Base-by-base conservation (phyloP, 2,888 invertebrate species). In the Spodoptera exigua region DNA sequence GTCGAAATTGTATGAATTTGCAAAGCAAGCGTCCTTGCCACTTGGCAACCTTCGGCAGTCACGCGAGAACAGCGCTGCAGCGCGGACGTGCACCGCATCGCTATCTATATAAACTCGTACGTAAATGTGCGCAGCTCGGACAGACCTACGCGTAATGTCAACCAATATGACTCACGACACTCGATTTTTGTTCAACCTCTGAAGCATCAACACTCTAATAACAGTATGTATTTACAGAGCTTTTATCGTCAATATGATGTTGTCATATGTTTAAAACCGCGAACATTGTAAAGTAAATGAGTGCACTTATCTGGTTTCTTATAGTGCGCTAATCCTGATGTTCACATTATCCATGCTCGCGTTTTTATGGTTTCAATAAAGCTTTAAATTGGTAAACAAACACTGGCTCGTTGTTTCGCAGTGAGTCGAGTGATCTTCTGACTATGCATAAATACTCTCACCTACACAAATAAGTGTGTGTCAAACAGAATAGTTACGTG, bases 321-420 rank as follows among this genome's bases (percentile, higher is more conserved):
- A 72, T 74, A 64, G 40, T 47, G 34, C 44, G 63, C 55, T 79
- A 66, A 78, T 78, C 60, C 44, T 55, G 49, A 58, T 57, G 54
- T 59, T 54, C 43, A 62, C 58, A 27, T 44, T 59, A 41, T 61
- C 60, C 66, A 51, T 27, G 43, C 49, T 61, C 14, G 27, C 43
- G 54, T 48, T 77, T 71, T 64, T 79, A 77, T 64, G 79, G 78
- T 70, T 78, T 72, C 69, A 51, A 66, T 74, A 57, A 60, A 68
- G 40, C 35, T 54, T 59, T 39, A 56, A 59, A 49, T 69, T 48
- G 39, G 51, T 70, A 73, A 73, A 68, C 54, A 70, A 58, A 58
- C 44, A 48, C n/a, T 43, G 16, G 34, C 35, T 10, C 12, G 32
- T 53, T 36, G 21, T 49, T 16, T 13, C 17, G 27, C 11, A 2